phyloP scores from a whole-genome alignment of 2,113 vertebrate species.

The Isichthys henryi region DNA sequence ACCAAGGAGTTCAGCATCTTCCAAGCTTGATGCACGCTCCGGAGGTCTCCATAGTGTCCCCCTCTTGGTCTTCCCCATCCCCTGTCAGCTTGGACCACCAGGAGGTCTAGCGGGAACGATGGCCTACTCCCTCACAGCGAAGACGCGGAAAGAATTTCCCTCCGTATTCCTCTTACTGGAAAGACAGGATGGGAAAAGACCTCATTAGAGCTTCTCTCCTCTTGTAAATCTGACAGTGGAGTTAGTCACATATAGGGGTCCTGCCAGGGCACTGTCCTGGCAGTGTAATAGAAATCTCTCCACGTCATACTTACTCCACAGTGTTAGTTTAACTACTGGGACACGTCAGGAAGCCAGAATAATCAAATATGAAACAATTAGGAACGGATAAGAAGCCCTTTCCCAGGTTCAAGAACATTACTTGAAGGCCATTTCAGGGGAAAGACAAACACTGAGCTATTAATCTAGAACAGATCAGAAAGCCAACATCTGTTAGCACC shows the following conservation, averaged over 20 bases:
- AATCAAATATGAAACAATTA: background rate
- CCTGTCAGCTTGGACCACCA: slow-evolving; percentile 25
- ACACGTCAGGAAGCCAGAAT: background rate
- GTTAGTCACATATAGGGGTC: background rate
- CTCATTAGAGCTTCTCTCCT: background rate
- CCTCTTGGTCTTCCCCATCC: slow-evolving; percentile 32
- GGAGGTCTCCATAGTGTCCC: slow-evolving; percentile 29
- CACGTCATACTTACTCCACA: too few species aligned
- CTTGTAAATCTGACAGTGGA: background rate
- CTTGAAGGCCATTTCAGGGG: background rate
- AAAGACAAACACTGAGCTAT: background rate
- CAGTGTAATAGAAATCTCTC: background rate
- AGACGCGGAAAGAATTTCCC: slow-evolving; percentile 60
- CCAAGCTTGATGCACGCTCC: slow-evolving; percentile 24
- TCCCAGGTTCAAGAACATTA: background rate
- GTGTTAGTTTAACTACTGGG: background rate
- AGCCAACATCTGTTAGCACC: background rate
- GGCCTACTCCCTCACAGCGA: slow-evolving; percentile 56
- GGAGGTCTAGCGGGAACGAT: background rate
- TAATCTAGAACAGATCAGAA: background rate
- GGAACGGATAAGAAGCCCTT: background rate
- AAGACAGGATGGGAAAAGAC: slow-evolving; percentile 23
- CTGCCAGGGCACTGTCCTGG: background rate
- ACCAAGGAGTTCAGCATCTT: slow-evolving; percentile 23
- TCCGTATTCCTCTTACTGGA: slow-evolving; percentile 57